These are phyloP conservation scores for Bubalus kerabau DNA, from an alignment of 2,113 vertebrate genomes.

Conservation along the genomic window DNA sequence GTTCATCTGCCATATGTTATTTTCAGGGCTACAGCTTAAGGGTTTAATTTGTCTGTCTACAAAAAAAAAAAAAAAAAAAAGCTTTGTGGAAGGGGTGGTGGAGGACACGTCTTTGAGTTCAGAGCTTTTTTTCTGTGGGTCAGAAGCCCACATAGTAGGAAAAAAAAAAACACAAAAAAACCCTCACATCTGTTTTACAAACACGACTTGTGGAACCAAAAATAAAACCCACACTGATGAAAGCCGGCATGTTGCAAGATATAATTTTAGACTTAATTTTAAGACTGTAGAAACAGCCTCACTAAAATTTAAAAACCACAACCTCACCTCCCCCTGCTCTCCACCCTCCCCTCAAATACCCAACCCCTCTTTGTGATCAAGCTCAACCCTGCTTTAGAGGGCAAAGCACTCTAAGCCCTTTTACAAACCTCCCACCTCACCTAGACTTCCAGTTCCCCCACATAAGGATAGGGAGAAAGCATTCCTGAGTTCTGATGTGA, in stretches of 20 bases:
- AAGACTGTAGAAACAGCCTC: not conserved
- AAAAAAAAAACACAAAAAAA: not conserved
- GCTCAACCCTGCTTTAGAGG: not conserved
- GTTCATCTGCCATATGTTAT: not conserved
- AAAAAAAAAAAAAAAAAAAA: not conserved
- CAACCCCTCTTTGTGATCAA: not conserved
- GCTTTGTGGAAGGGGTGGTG: not conserved
- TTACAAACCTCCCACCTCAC: not conserved
- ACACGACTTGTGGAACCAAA: slow-evolving; percentile 5
- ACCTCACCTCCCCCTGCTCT: accelerated
- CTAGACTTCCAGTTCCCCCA: not conserved
- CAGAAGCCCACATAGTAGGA: not conserved
- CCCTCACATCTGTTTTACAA: slow-evolving; percentile 42
- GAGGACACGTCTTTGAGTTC: not conserved
- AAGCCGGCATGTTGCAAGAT: not conserved
- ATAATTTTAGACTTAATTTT: slow-evolving; percentile 48
- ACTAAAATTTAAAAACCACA: not conserved
- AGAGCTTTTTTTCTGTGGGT: not conserved
- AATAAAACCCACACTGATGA: slow-evolving; percentile 52
- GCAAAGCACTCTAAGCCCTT: not conserved
- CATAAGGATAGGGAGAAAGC: not conserved
- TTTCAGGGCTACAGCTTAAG: not conserved
- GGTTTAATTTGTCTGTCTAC: not conserved
- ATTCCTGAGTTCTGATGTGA: not conserved
- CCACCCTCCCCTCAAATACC: not conserved